Evolutionary conservation across 2,888 invertebrate genomes (phyloP), one percentile per base, ranked within the genome.

Genomic region (Vandiemenella viatica): DNA sequence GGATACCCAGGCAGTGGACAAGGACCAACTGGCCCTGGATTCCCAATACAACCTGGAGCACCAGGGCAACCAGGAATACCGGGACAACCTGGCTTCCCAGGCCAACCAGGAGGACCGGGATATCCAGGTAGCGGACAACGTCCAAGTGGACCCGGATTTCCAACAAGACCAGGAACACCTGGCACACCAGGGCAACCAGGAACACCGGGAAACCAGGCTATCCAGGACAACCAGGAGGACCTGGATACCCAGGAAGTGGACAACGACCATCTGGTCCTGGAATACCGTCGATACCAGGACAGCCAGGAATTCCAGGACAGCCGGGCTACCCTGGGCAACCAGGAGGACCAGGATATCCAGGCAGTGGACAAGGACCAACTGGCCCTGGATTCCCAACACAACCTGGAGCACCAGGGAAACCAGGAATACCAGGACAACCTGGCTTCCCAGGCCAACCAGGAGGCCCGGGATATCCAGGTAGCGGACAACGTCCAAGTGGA

Each of bases 341-440:
- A 37, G 59, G 59, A 4, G 53, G 48, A 2, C 61, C 62, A 38
- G 56, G 54, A 20, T 56, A 52, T 2, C 60, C 59, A 38, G 45
- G 50, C 42, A 44, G 55, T 10, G 16, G 46, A 43, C 20, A 41
- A 43, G 48, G 37, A 46, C 32, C 42, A 17, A 19, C 19, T 26
- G 7, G 26, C 26, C 42, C 42, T 32, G 45, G 45, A 4, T 32
- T 42, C 10, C 49, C 47, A 26, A 37, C 45, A 16, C 21, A 16
- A 16, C 41, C 49, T 13, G 52, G 54, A 37, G 37, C 37, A 7
- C 68, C 69, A 3, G 55, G 64, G 44, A 63, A 63, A 63, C 62
- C 64, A 62, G 64, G 51, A 15, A 43, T 22, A 4, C 55, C 50
- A 37, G 55, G 53, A 61, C 60, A 5, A 16, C 55, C 56, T 17